Conservation (phyloP, 2,113 vertebrate species). For the Tringa solitaria region DNA sequence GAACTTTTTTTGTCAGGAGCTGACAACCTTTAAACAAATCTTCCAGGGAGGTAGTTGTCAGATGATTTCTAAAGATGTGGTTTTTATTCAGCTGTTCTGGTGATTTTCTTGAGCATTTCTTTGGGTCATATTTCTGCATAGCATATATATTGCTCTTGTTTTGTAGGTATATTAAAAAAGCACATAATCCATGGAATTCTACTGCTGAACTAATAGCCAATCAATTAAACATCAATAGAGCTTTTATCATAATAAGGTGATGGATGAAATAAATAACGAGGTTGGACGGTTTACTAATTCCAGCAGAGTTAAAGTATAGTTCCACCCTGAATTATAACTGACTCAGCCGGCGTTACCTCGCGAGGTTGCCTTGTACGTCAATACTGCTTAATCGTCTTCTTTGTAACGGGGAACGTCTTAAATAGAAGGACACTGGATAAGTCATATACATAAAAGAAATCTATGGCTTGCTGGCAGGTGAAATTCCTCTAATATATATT, state of each 20-base stretch:
- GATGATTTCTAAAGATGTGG: not conserved
- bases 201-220: not conserved
- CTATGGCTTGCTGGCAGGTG: slow-evolving; percentile 49
- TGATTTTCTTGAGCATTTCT: not conserved
- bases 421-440: slow-evolving; percentile 53
- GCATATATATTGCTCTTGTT: not conserved
- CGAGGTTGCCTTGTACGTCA: not conserved
- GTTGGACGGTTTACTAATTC: not conserved
- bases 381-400: not conserved
- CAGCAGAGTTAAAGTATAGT: not conserved
- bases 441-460: slow-evolving; percentile 41
- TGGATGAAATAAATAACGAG: not conserved
- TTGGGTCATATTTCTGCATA: not conserved
- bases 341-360: not conserved
- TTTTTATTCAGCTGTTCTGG: not conserved
- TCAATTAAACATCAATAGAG: not conserved
- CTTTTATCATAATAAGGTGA: not conserved
- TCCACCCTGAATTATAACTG: not conserved
- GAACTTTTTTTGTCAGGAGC: not conserved
- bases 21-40: not conserved
- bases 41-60: not conserved
- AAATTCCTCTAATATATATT: slow-evolving; percentile 58
- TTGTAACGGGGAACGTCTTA: not conserved
- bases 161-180: not conserved
- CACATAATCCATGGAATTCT: not conserved